A percentile compares a stretch with the other conserved stretches of the same genome.
Conservation (phyloP, 2,888 invertebrate species). For the Mythimna loreyi region DNA sequence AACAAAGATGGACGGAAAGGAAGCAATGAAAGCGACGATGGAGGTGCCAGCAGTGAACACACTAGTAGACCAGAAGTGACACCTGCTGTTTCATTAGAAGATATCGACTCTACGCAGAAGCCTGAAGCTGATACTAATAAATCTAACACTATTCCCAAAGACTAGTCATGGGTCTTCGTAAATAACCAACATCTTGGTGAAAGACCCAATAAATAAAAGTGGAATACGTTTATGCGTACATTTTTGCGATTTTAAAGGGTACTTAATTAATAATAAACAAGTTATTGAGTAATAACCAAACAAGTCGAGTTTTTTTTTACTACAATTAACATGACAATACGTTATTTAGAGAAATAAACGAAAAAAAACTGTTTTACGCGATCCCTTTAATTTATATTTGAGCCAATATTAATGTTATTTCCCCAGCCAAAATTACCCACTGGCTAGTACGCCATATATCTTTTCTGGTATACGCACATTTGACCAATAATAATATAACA, state of each 20-base stretch:
- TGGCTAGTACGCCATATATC: neutral
- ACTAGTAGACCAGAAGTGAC: neutral
- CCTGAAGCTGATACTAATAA: neutral
- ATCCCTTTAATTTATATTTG: slow-evolving; percentile 9
- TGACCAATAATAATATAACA: slow-evolving; percentile 6
- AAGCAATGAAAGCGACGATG: slow-evolving; percentile 14
- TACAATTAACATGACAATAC: neutral
- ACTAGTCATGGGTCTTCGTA: neutral
- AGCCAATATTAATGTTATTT: neutral
- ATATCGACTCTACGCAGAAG: neutral
- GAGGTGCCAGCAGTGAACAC: slow-evolving; percentile 5
- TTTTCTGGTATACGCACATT: slow-evolving; percentile 13
- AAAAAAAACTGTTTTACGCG: neutral
- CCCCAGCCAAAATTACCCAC: neutral
- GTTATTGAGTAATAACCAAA: neutral
- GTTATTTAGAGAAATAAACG: slow-evolving; percentile 12
- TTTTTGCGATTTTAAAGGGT: neutral
- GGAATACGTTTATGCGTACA: too few relatives aligned
- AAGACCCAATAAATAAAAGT: neutral
- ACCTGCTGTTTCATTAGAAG: neutral
- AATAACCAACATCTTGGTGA: neutral
- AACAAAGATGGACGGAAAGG: slow-evolving; percentile 64
- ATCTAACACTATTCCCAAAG: neutral
- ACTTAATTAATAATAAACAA: neutral
- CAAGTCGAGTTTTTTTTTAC: neutral